Evolutionary conservation across 2,797 vertebrate genomes (phyloP).

Genomic region (Hirundo rustica): DNA sequence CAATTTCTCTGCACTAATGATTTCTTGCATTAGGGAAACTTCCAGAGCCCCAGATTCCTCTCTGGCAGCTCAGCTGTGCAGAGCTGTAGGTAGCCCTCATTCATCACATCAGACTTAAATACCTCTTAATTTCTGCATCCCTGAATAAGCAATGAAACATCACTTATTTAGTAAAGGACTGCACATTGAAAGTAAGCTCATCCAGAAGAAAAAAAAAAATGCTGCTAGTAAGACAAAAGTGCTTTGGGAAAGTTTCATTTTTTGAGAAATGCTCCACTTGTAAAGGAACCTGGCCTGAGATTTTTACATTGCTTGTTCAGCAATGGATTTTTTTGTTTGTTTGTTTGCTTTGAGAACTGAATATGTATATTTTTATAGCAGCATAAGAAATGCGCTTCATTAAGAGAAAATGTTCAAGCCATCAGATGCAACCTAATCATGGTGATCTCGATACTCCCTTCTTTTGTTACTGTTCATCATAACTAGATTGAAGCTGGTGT

Average conservation of each 20-base stretch:
- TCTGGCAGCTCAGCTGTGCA: not conserved
- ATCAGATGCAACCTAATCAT: not conserved
- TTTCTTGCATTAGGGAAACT: not conserved
- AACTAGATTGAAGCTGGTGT: not conserved
- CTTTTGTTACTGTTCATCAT: not conserved
- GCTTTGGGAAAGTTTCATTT: not conserved
- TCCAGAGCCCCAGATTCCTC: not conserved
- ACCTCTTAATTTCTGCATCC: not conserved
- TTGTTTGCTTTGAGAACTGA: not conserved
- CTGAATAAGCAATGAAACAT: not conserved
- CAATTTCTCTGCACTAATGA: not conserved
- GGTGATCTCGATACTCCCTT: not conserved
- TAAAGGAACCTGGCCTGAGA: not conserved
- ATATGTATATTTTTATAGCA: not conserved
- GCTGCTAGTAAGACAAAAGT: not conserved
- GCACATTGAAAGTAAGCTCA: not conserved
- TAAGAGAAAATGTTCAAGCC: not conserved
- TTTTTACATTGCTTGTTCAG: not conserved
- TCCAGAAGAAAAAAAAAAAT: not conserved
- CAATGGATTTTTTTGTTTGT: not conserved
- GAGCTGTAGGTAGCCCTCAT: not conserved
- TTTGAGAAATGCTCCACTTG: not conserved
- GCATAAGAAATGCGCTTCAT: not conserved
- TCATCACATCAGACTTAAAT: not conserved
- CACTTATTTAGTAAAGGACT: not conserved